Evolutionary conservation across 1,140 invertebrate species (phyloP), one percentile per base, ranked within the genome.

Genomic region (Xylocopa sonorina): DNA sequence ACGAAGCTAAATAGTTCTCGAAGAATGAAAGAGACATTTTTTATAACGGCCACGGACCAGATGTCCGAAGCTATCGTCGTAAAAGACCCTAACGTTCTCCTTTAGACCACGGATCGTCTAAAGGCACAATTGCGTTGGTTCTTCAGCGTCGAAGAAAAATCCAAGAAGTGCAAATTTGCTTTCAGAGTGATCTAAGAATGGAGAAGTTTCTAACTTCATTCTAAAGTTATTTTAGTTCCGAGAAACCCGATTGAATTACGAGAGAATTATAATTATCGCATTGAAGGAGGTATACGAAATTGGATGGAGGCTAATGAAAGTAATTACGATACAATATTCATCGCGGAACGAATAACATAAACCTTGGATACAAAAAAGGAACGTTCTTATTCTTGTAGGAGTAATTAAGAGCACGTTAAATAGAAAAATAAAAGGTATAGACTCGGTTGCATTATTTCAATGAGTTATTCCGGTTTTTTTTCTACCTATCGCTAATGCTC

Each of bases 371-470:
- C n/a, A n/a, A 29, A 32, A 1, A 66, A 50, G 16, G 9, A 21
- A 29, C 43, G 5, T 21, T 10, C 21, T 7, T 48, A 27, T 66
- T 12, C 29, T 48, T 32, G 48, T 10, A 24, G 21, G n/a, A 51
- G 41, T 21, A 24, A 51, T 27, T 34, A 74, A 63, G 18, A 21
- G 3, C 18, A 5, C 53, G 38, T 71, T 57, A 18, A 43, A 63
- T 63, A 14, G 24, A 41, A 41, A 69, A n/a, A 21, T 3, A 10
- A 34, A 55, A 43, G 50, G 18, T 4, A 60, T 3, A 9, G 12
- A 16, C 32, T 43, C 41, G 18, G 55, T 72, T 24, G 55, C 69
- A 60, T n/a, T n/a, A n/a, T n/a, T n/a, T n/a, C n/a, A n/a, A n/a
- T 34, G 46, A 60, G 29, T 46, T 60, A 60, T 72, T 5, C n/a